Percentiles rank a stretch among this genome's conserved stretches.
Evolutionary conservation across 2,888 invertebrate species (phyloP).

Genomic region (Lepidocyrtinus sp.): DNA sequence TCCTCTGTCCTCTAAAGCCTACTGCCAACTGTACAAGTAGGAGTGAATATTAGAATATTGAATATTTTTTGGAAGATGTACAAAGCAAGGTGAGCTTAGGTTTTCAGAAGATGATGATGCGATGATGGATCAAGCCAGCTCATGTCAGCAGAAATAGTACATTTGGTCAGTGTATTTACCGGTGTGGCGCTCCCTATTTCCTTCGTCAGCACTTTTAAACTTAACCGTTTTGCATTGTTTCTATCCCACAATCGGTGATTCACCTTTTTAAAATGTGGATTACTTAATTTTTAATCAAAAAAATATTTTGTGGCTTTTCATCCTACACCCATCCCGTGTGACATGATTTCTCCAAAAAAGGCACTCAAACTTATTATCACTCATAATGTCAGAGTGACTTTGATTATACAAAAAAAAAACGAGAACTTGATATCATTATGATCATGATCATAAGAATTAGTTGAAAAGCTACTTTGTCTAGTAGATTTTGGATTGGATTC

Average conservation of each 20-base stretch:
- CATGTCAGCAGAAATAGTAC: too few species aligned
- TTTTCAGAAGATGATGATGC: constrained; percentile 29
- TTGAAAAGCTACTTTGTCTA: neutral
- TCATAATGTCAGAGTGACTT: constrained; percentile 15
- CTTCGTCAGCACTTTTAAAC: too few species aligned
- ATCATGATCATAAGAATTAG: constrained; percentile 17
- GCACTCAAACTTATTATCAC: constrained; percentile 27
- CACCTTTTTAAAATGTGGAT: too few species aligned
- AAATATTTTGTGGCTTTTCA: too few species aligned
- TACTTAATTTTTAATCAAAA: too few species aligned
- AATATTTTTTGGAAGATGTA: neutral
- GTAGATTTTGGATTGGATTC: neutral
- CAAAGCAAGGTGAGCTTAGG: neutral
- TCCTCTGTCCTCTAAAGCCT: neutral
- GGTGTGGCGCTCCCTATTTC: too few species aligned
- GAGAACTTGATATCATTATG: too few species aligned
- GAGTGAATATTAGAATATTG: neutral
- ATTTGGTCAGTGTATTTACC: too few species aligned
- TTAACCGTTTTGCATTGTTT: too few species aligned
- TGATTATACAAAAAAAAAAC: neutral
- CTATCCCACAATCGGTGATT: too few species aligned
- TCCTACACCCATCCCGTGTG: too few species aligned
- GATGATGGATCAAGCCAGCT: neutral
- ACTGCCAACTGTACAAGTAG: neutral
- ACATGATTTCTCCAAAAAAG: too few species aligned